A percentile compares a stretch with the other conserved stretches of the same genome.
Conservation (phyloP, 2,888 invertebrate species). For the Gnatocerus cornutus region DNA sequence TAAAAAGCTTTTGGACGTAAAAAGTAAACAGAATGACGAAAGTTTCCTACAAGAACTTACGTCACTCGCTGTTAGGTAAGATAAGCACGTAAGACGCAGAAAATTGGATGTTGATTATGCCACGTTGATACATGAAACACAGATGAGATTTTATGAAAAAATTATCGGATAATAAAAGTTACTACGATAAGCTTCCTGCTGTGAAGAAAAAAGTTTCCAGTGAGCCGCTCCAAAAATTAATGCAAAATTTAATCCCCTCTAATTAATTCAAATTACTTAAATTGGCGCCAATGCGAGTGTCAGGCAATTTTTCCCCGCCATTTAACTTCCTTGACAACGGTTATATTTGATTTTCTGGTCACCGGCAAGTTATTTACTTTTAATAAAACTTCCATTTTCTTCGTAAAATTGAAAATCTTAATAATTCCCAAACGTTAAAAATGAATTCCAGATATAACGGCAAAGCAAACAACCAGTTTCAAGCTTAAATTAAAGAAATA, state of each 20-base stretch:
- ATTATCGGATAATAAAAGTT: no score
- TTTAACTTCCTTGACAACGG: constrained; percentile 21
- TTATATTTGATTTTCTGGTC: constrained; percentile 46
- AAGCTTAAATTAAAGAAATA: constrained; percentile 39
- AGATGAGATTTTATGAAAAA: no score
- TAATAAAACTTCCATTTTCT: constrained; percentile 48
- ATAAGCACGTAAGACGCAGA: no score
- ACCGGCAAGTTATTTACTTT: constrained; percentile 48
- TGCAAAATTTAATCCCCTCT: background rate
- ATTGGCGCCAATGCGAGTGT: background rate
- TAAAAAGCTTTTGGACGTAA: no score
- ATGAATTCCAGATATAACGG: constrained; percentile 38
- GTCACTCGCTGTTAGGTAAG: no score
- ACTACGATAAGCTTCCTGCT: no score
- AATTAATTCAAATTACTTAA: background rate
- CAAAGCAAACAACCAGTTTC: constrained; percentile 28
- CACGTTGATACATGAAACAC: no score
- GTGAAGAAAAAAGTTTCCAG: background rate
- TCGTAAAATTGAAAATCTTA: constrained; percentile 45
- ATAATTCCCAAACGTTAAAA: constrained; percentile 42
- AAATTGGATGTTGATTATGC: no score
- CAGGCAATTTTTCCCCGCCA: background rate
- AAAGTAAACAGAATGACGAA: no score
- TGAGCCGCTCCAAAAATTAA: background rate
- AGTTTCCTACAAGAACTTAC: no score